Percentiles rank a stretch among this genome's conserved stretches.
phyloP scores from a whole-genome alignment of 2,797 vertebrate species.

The Notolabrus celidotus region DNA sequence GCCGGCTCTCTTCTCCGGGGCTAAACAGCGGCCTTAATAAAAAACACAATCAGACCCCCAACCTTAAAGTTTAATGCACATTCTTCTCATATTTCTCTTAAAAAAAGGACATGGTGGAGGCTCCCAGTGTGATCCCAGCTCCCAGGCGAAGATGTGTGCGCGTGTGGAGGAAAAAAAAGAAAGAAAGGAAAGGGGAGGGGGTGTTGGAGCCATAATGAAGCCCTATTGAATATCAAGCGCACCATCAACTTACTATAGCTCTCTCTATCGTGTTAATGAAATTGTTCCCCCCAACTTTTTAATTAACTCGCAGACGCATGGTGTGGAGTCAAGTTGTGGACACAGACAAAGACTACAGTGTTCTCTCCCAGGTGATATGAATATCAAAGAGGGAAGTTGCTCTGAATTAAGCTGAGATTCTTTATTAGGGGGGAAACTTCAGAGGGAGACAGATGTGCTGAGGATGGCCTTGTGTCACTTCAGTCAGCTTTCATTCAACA shows the following conservation, averaged over 20 bases:
- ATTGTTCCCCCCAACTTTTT: constrained; percentile 78
- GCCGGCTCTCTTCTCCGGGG: constrained; percentile 83
- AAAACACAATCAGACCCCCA: constrained; percentile 85
- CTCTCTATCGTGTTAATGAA: constrained; percentile 78
- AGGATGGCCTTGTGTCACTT: constrained; percentile 60
- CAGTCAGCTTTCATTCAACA: constrained; percentile 50
- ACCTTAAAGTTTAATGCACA: constrained; percentile 87
- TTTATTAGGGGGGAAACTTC: constrained; percentile 61
- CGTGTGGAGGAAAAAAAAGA: constrained; percentile 1
- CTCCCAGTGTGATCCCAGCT: constrained; percentile 68
- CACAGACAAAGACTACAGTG: constrained; percentile 72
- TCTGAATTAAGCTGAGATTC: constrained; percentile 54
- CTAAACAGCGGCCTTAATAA: constrained; percentile 86
- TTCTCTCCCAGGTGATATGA: constrained; percentile 76
- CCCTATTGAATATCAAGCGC: constrained; percentile 76
- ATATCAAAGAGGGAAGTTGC: constrained; percentile 75
- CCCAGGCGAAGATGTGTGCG: constrained; percentile 32
- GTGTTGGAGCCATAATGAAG: constrained; percentile 69
- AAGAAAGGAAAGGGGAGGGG: background rate
- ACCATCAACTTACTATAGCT: constrained; percentile 70
- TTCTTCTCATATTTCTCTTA: constrained; percentile 82
- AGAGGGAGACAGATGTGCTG: constrained; percentile 70
- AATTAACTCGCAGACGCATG: constrained; percentile 79
- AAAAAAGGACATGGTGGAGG: constrained; percentile 61
- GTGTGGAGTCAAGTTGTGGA: constrained; percentile 78